Evolutionary conservation across 2,888 invertebrate genomes (phyloP).

Genomic region (Tridacna gigas): DNA sequence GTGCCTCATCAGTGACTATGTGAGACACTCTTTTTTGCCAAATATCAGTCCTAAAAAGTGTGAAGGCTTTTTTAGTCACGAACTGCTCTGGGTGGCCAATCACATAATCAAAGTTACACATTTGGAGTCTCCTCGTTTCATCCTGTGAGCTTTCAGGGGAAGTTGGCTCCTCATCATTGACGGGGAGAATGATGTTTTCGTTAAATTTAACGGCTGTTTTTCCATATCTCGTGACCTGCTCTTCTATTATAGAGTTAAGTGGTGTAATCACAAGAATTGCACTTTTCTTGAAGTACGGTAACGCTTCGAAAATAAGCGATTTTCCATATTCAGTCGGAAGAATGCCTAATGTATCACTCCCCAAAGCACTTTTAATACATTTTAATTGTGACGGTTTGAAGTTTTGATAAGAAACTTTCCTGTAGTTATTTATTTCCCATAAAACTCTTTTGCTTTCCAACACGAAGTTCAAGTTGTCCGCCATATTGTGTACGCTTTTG

Average conservation of each 20-base stretch:
- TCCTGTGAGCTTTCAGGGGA: neutral
- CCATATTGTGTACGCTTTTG: too few relatives aligned
- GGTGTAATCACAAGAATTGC: neutral
- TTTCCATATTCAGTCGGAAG: neutral
- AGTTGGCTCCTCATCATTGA: neutral
- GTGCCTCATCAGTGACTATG: conserved; percentile 3
- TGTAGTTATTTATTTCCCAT: too few relatives aligned
- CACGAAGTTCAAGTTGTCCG: too few relatives aligned
- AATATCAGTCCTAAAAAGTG: conserved; percentile 2
- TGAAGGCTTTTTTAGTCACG: conserved; percentile 6
- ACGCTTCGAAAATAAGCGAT: neutral
- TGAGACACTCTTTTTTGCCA: conserved; percentile 7
- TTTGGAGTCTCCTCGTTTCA: neutral
- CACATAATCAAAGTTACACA: neutral
- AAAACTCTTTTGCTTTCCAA: too few relatives aligned
- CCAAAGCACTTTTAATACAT: neutral
- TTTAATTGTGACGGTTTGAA: neutral
- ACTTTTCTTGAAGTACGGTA: neutral
- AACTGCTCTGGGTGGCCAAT: conserved; percentile 12
- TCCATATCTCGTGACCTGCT: neutral
- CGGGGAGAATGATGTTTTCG: conserved; percentile 1
- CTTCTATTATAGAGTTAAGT: neutral
- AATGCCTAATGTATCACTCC: neutral
- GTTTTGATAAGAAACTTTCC: too few relatives aligned
- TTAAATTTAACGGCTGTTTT: neutral